Base-by-base conservation (phyloP, 2,113 vertebrate genomes). In the Galbula dea region DNA sequence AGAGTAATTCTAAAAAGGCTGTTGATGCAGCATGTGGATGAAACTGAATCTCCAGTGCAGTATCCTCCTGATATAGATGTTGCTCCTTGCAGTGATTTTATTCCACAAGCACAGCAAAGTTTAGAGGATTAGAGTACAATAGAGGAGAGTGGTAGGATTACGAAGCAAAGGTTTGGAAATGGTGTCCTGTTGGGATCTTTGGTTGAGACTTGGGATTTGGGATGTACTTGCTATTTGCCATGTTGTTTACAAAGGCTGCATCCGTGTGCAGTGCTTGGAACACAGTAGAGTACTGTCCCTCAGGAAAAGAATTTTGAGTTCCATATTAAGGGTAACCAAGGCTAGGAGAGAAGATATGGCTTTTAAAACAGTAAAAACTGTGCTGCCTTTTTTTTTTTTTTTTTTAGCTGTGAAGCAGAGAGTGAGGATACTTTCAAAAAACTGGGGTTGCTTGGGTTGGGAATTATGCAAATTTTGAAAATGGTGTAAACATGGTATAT, bases 71-170 rank as follows among this genome's bases (percentile, higher is more conserved):
- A 85, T 66, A 62, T 27, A 59, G 45, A 20, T 0, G 0, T 7
- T 54, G 17, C 15, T 71, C 3, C 26, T 61, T 83, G 7, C 15
- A 58, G n/a, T 15, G 22, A 4, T 39, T 83, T 80, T 2, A 6
- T 67, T 67, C 15, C 23, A 51, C 18, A 32, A 39, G 18, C 21
- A 7, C 19, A 9, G 6, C 0, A 0, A 66, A 32, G n/a, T 78
- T 58, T 63, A 29, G 45, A 39, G 52, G 6, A 17, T 43, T 72
- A n/a, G 39, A 43, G 14, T 46, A 1, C 8, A 24, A 5, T 3
- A 67, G 24, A 39, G 34, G 63, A 67, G 59, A 86, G 19, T 24
- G 5, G 16, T 29, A 78, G 30, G 30, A 26, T 41, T 71, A 62
- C 0, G 2, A 51, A 51, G 27, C 19, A 46, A 46, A 49, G 27